Percentiles rank a stretch among this genome's conserved stretches.
phyloP scores from a whole-genome alignment of 2,888 invertebrate species.

The Tribolium freemani region DNA sequence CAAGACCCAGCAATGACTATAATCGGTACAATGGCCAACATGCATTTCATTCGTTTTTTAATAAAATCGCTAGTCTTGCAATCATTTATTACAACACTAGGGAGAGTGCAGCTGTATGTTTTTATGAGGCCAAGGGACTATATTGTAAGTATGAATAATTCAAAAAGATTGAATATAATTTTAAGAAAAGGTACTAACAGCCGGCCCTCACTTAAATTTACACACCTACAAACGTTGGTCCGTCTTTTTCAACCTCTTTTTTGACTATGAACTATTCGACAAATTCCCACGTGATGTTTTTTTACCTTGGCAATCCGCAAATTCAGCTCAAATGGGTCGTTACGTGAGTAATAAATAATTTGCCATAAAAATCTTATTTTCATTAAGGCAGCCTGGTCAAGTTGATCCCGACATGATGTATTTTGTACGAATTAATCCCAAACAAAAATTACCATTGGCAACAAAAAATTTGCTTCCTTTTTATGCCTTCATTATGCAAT shows the following conservation, averaged over 20 bases:
- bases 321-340: not conserved
- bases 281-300: conserved; percentile 76
- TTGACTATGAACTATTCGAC: conserved; percentile 74
- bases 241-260: conserved; percentile 78
- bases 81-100: conserved; percentile 71
- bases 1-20: conserved; percentile 72
- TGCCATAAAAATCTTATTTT: not conserved
- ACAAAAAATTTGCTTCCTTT: conserved; percentile 73
- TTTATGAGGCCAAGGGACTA: conserved; percentile 74
- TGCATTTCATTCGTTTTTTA: conserved; percentile 75
- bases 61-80: conserved; percentile 75
- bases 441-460: conserved; percentile 69
- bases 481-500: conserved; percentile 80
- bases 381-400: conserved; percentile 34
- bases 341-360: conserved; percentile 18
- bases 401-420: conserved; percentile 73
- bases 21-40: conserved; percentile 73
- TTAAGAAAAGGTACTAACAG: conserved; percentile 65
- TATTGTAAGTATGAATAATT: conserved; percentile 68
- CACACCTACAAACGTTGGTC: conserved; percentile 71
- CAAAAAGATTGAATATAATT: too few relatives aligned
- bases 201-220: conserved; percentile 71
- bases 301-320: conserved; percentile 73
- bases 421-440: conserved; percentile 77
- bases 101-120: conserved; percentile 76